Evolutionary conservation across 2,113 vertebrate genomes (phyloP), one percentile per base, ranked within the genome.

Genomic region (Triplophysa siluroides): DNA sequence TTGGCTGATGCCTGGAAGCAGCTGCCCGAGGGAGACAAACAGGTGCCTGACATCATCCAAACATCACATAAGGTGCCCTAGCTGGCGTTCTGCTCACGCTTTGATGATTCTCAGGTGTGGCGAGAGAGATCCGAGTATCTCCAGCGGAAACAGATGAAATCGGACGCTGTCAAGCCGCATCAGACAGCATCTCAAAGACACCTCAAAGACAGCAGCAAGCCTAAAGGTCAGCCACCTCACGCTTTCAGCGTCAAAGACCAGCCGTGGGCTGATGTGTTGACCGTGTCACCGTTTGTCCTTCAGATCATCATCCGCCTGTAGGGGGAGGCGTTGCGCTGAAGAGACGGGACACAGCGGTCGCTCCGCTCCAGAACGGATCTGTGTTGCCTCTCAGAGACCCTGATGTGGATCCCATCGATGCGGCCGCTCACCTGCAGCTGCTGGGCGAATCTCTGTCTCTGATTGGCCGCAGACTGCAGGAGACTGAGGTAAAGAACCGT

Each of bases 91-190:
- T 66, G 13, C 58, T 72, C 50, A 71, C 0, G 1, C 24, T 14
- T 11, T 45, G 29, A 4, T 83, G 60, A 1, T 9, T 66, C 21
- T 66, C 87, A 99, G 98, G 93, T 95, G 45, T 99, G 98, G 97
- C 96, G 96, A 84, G 97, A 99, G 85, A 96, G 98, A 88, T 96
- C 96, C 83, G 96, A 98, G 69, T 98, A 99, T 90, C 93, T 99
- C 76, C 98, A 99, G 84, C 96, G 98, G 90, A 98, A 97, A 78
- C 96, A 98, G 91, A 98, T 98, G 93, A 99, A 98, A 92, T 96
- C 97, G 2, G 97, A 98, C 81, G 95, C 97, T 79, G 96, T 95
- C 2, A 76, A 75, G 96, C 97, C 19, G 33, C 94, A 69, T 62
- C 73, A 85, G 76, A 82, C 80, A 79, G 11, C 71, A 79, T 16